phyloP scores from a whole-genome alignment of 2,888 invertebrate species.

The Tyria jacobaeae region DNA sequence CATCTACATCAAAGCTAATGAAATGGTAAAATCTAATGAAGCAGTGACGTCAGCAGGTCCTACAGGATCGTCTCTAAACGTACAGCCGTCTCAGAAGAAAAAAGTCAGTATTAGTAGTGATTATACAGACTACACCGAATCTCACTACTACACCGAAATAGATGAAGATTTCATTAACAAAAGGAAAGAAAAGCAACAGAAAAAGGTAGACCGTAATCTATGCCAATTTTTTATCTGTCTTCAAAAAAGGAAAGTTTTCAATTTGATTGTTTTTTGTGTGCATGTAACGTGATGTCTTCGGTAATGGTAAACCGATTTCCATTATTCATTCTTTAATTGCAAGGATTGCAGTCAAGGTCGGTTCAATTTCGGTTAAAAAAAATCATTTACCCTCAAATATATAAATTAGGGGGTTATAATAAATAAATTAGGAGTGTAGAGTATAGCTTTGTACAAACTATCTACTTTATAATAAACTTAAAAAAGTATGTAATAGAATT shows the following conservation, averaged over 20 bases:
- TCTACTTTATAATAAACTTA: no score
- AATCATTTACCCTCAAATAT: no score
- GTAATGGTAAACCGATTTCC: no score
- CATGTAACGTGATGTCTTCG: no score
- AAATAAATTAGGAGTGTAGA: no score
- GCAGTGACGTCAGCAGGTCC: background rate
- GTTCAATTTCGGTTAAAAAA: no score
- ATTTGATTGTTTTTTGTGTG: no score
- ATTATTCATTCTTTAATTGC: no score
- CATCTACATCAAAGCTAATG: conserved; percentile 1
- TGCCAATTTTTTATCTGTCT: background rate
- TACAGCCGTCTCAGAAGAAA: background rate
- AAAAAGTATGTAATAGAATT: no score
- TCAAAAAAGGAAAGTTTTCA: background rate
- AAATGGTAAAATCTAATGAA: background rate
- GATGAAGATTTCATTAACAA: conserved; percentile 21
- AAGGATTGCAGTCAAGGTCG: no score
- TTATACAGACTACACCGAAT: conserved; percentile 20
- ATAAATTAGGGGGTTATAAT: no score
- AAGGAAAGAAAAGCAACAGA: conserved; percentile 6
- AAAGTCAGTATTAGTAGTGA: conserved; percentile 12
- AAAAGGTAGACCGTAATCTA: conserved; percentile 2
- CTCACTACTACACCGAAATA: conserved; percentile 20
- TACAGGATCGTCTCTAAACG: background rate
- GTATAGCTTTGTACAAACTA: no score